Percentiles rank a stretch among this genome's conserved stretches.
Conservation (phyloP, 2,888 invertebrate genomes). For the Idaea straminata region DNA sequence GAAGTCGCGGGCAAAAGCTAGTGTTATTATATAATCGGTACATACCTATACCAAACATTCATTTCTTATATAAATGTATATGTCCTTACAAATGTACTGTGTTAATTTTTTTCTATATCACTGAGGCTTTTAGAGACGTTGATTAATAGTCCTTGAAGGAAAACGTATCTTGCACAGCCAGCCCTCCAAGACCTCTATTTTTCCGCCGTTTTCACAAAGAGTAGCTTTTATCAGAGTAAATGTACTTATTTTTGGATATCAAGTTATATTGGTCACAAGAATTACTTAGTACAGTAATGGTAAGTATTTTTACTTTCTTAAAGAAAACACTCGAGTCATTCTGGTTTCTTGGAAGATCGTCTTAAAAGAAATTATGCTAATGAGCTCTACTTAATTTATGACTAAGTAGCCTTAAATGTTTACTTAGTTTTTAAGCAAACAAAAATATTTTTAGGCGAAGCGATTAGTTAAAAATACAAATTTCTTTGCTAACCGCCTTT, state of each 20-base stretch:
- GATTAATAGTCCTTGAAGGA: slow-evolving; percentile 65
- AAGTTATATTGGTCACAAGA: slow-evolving; percentile 28
- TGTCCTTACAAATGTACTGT: slow-evolving; percentile 12
- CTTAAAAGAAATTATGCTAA: neutral
- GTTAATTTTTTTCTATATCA: slow-evolving; percentile 61
- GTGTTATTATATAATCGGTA: neutral
- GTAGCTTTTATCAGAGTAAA: slow-evolving; percentile 15
- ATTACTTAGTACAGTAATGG: slow-evolving; percentile 23
- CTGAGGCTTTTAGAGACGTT: slow-evolving; percentile 67
- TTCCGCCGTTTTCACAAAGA: slow-evolving; percentile 20
- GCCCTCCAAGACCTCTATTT: slow-evolving; percentile 29
- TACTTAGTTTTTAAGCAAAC: neutral
- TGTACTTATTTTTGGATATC: slow-evolving; percentile 31
- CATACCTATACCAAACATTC: neutral
- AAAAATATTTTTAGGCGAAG: neutral
- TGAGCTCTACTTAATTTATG: neutral
- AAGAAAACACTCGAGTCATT: slow-evolving; percentile 16
- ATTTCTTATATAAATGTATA: neutral
- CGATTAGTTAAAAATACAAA: too few relatives aligned
- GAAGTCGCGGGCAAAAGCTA: too few relatives aligned
- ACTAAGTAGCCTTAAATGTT: neutral
- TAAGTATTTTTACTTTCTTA: slow-evolving; percentile 13
- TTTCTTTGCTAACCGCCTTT: too few relatives aligned
- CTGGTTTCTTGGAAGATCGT: neutral
- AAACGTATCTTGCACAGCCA: slow-evolving; percentile 53